Evolutionary conservation across 2,113 vertebrate genomes (phyloP).

Genomic region (Sinocyclocheilus anshuiensis): DNA sequence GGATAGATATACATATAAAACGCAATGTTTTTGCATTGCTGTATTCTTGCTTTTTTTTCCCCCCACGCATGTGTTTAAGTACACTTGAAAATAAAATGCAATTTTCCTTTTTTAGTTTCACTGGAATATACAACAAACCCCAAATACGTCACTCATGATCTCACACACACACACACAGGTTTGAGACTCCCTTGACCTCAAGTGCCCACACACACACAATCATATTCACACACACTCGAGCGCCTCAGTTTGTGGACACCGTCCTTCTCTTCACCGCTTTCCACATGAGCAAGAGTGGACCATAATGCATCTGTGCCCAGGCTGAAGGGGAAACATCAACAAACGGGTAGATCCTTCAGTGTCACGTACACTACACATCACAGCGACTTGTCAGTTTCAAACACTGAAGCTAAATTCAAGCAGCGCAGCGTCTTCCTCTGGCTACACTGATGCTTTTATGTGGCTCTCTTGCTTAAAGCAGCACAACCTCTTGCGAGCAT

Average conservation of each 20-base stretch:
- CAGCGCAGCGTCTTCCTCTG: too few relatives aligned
- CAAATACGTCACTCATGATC: conserved; percentile 36
- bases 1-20: not conserved
- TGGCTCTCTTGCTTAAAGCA: not conserved
- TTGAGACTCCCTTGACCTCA: conserved; percentile 38
- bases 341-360: not conserved
- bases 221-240: not conserved
- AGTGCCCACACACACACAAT: not conserved
- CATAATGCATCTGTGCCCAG: not conserved
- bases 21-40: conserved; percentile 54
- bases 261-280: too few relatives aligned
- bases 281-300: too few relatives aligned
- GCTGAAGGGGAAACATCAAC: not conserved
- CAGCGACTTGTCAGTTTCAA: not conserved
- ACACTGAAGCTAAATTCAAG: not conserved
- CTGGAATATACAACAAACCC: conserved; percentile 46
- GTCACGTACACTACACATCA: not conserved
- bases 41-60: conserved; percentile 39
- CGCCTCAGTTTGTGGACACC: conserved; percentile 45
- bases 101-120: conserved; percentile 43
- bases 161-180: conserved; percentile 42
- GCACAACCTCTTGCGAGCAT: not conserved
- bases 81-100: conserved; percentile 75
- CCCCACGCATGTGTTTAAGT: conserved; percentile 65
- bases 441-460: not conserved